Base-by-base conservation (phyloP, 1,140 invertebrate species). In the Branchinecta lynchi region DNA sequence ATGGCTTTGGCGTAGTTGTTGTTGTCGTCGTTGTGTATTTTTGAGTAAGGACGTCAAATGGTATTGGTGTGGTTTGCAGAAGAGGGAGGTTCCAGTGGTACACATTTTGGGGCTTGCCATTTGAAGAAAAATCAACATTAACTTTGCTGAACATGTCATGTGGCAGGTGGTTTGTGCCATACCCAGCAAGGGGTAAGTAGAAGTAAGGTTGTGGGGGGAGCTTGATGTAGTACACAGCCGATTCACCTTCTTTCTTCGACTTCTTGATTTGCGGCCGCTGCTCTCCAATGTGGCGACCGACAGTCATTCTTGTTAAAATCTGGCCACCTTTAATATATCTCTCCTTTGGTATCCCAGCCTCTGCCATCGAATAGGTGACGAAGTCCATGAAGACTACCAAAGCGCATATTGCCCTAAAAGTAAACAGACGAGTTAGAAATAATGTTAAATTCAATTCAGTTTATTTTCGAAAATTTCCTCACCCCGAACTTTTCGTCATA, bases 81-180 rank as follows among this genome's bases (percentile, higher is more conserved):
- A 71, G 44, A 7, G 71, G 71, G 8, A 71, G 71, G 46, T 71
- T 71, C 71, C 71, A 71, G 20, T 71, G 71, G 65, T 71, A 71
- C 21, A 71, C 71, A 45, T 66, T 69, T 51, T 71, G 65, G 45
- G 71, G 71, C 66, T 66, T 69, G 8, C 71, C 71, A 44, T 71
- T 71, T 45, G 68, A 67, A 21, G 68, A 66, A 46, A 71, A 71
- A 44, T 69, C 68, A n/a, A 71, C 10, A 45, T 65, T 45, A 20
- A 71, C 68, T 68, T 71, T 45, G 51, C 67, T 45, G 32, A 69
- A 43, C 51, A 43, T 65, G 66, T 69, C 17, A 69, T 67, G 32
- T 69, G 43, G 32, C 17, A 43, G 43, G 20, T 65, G 45, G 65
- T 44, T 20, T 65, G 45, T 44, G 43, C 17, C 71, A 46, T 44